Conservation (phyloP, 37 sponge, comb jelly and placozoan genomes). For the Petrosia ficiformis region DNA sequence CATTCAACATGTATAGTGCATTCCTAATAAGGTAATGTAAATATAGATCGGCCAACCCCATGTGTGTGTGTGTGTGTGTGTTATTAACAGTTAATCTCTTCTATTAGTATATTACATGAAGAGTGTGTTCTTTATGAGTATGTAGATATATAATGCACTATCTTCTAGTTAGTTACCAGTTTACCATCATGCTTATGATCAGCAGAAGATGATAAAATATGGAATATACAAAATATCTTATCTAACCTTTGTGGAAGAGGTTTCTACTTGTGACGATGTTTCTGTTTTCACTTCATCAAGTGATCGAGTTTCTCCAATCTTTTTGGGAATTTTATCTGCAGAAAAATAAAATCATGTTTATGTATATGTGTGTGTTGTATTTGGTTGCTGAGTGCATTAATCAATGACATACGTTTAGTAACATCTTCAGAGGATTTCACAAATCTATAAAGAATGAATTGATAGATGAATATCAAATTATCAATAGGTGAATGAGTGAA, state of each 20-base stretch:
- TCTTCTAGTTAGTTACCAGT: too few relatives aligned
- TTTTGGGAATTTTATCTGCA: conserved; percentile 34
- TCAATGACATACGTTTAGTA: too few relatives aligned
- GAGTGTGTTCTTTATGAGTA: too few relatives aligned
- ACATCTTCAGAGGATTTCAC: conserved; percentile 11
- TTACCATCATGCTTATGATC: too few relatives aligned
- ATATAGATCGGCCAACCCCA: conserved; percentile 3
- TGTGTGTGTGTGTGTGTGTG: background rate
- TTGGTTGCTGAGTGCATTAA: background rate
- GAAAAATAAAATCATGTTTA: background rate
- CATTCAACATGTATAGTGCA: conserved; percentile 37
- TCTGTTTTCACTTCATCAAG: conserved; percentile 4
- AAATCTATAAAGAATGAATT: conserved; percentile 26
- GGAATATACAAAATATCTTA: too few relatives aligned
- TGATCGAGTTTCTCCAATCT: background rate
- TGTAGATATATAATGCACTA: too few relatives aligned
- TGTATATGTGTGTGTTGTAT: background rate
- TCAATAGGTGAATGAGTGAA: too few relatives aligned
- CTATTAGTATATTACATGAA: too few relatives aligned
- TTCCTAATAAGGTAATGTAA: conserved; percentile 32
- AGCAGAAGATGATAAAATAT: too few relatives aligned
- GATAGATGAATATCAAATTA: too few relatives aligned
- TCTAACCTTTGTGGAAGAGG: conserved; percentile 31
- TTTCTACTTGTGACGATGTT: too few relatives aligned
- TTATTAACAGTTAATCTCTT: background rate